Evolutionary conservation across 2,888 invertebrate species (phyloP), one percentile per base, ranked within the genome.

Genomic region (Scrobipalpa costella): DNA sequence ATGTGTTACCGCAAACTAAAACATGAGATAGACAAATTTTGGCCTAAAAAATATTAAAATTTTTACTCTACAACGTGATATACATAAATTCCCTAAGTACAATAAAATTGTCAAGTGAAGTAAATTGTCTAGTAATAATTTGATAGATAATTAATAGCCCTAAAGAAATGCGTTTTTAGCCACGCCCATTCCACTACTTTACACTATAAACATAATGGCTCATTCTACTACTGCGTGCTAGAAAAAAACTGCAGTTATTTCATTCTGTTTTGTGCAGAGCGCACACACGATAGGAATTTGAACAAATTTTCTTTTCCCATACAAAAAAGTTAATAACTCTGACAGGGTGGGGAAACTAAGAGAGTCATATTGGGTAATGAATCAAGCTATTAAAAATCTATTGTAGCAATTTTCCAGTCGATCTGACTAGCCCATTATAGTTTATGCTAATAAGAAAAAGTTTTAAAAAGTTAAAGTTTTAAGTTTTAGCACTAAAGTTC

Each of bases 1-100:
- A 65, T 55, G 64, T 49, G 65, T 61, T 61, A 19, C 61, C 57
- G 33, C 47, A 60, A 58, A 64, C 49, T 47, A 55, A n/a, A 55
- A 55, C 11, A 52, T 17, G 21, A 52, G 19, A 55, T 55, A 1
- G n/a, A 19, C 3, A 17, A 3, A 40, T 40, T 40, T 40, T n/a
- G n/a, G 13, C 11, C 19, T 50, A 50, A 50, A 2, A 17, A 49
- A 3, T 17, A 11, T 2, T 15, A 47, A n/a, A 40, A 9, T 9
- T 40, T 40, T 40, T 40, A 40, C 6, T 40, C n/a, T 40, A 40
- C 7, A 8, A 40, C n/a, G 13, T 47, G 2, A 47, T 13, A n/a
- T 6, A 49, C 47, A 19, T 2, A 49, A 17, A 49, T 49, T 5
- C 47, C 15, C 19, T 40, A 47, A 17, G 47, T 8, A 17, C 17